Conservation (phyloP, 2,888 invertebrate species). For the Stictocephala bisonia region DNA sequence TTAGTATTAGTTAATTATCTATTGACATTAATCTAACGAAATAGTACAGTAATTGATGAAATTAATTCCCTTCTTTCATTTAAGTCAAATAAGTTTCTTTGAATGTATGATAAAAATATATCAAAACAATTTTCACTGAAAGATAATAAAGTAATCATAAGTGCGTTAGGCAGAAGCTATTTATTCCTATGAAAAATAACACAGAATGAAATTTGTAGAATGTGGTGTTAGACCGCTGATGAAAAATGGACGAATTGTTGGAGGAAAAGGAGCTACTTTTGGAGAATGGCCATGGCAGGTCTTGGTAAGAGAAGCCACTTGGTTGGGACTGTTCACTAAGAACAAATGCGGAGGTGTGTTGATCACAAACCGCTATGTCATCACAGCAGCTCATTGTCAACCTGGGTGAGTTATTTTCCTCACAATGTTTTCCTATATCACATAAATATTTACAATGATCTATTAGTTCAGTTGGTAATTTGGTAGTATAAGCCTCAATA, state of each 20-base stretch:
- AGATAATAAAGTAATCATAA: too few relatives aligned
- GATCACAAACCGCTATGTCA: constrained; percentile 87
- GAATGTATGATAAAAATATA: too few relatives aligned
- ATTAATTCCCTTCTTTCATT: too few relatives aligned
- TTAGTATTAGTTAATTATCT: constrained; percentile 32
- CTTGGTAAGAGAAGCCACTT: constrained; percentile 89
- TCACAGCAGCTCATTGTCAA: constrained; percentile 95
- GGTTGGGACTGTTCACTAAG: constrained; percentile 93
- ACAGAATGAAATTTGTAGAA: constrained; percentile 68
- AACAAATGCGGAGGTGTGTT: constrained; percentile 96
- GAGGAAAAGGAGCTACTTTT: constrained; percentile 86
- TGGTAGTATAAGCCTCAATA: too few relatives aligned
- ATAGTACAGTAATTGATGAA: too few relatives aligned
- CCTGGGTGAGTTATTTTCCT: constrained; percentile 80
- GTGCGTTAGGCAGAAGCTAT: too few relatives aligned
- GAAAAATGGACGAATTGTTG: constrained; percentile 82
- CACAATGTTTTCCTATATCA: too few relatives aligned
- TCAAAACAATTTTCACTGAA: too few relatives aligned
- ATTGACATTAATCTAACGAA: too few relatives aligned
- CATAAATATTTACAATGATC: too few relatives aligned
- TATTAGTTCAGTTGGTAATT: too few relatives aligned
- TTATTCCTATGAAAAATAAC: neutral
- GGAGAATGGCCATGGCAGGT: constrained; percentile 96
- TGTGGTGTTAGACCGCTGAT: constrained; percentile 88
- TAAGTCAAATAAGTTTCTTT: too few relatives aligned